A percentile compares a stretch with the other conserved stretches of the same genome.
phyloP scores from a whole-genome alignment of 1,140 invertebrate species.

The Brachionus plicatilis region DNA sequence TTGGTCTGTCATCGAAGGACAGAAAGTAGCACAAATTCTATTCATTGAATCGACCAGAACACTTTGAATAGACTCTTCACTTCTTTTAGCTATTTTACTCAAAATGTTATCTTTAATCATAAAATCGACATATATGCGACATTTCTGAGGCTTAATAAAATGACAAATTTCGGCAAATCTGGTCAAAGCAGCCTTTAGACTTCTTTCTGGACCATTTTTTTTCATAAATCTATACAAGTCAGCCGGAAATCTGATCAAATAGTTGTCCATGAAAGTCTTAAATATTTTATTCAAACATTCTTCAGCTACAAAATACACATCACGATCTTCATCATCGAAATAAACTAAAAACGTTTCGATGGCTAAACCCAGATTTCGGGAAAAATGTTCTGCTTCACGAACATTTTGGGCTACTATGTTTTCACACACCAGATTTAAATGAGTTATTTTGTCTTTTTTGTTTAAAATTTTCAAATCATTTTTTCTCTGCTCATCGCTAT shows the following conservation, averaged over 20 bases:
- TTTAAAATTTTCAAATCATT: conserved; percentile 57
- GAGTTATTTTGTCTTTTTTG: conserved; percentile 67
- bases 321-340: conserved; percentile 71
- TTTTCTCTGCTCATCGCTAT: conserved; percentile 48
- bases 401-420: conserved; percentile 37
- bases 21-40: conserved; percentile 66
- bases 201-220: conserved; percentile 66
- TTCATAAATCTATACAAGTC: conserved; percentile 76
- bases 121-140: conserved; percentile 67
- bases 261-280: conserved; percentile 63
- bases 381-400: conserved; percentile 60
- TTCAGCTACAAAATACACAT: conserved; percentile 70
- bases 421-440: conserved; percentile 66
- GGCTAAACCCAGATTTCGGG: conserved; percentile 64
- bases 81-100: conserved; percentile 63
- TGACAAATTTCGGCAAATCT: conserved; percentile 68
- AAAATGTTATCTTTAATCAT: conserved; percentile 64
- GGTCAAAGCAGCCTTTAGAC: conserved; percentile 67
- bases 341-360: conserved; percentile 67
- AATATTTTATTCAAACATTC: conserved; percentile 74
- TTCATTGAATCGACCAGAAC: conserved; percentile 65
- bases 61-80: conserved; percentile 69
- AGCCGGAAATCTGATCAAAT: conserved; percentile 67
- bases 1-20: conserved; percentile 68
- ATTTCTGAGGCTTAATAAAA: conserved; percentile 65